Evolutionary conservation across 2,797 vertebrate genomes (phyloP).

Genomic region (Adrianichthys oophorus): DNA sequence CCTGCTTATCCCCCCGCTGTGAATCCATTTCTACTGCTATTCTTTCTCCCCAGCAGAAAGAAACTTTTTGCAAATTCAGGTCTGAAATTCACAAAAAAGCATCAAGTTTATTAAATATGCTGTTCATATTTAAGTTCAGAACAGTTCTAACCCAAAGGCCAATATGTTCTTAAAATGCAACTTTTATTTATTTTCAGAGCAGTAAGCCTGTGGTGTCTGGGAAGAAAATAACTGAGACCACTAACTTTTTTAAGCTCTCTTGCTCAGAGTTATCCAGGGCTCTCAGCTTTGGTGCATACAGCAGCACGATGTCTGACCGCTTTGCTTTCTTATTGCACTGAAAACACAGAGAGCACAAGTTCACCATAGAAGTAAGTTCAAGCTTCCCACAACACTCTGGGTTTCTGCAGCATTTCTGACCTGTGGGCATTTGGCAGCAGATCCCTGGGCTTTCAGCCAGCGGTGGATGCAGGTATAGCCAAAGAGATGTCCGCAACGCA

Average conservation of each 20-base stretch:
- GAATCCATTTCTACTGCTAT: too few relatives aligned
- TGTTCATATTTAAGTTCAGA: too few relatives aligned
- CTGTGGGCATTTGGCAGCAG: slow-evolving; percentile 91
- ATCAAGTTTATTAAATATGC: too few relatives aligned
- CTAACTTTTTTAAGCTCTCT: slow-evolving; percentile 87
- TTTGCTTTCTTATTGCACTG: slow-evolving; percentile 97
- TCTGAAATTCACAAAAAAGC: too few relatives aligned
- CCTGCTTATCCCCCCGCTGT: too few relatives aligned
- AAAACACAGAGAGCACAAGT: slow-evolving; percentile 10
- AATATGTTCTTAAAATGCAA: too few relatives aligned
- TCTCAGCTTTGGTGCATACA: slow-evolving; percentile 87
- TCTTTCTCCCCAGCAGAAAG: too few relatives aligned
- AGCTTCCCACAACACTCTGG: neutral
- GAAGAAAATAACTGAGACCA: neutral
- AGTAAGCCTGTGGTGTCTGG: too few relatives aligned
- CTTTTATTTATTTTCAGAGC: too few relatives aligned
- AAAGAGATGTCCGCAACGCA: slow-evolving; percentile 95
- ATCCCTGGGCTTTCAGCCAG: slow-evolving; percentile 88
- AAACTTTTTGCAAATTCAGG: too few relatives aligned
- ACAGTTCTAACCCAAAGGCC: too few relatives aligned
- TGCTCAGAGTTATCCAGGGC: slow-evolving; percentile 90
- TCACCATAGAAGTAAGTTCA: neutral
- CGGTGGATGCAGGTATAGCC: slow-evolving; percentile 90
- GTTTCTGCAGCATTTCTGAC: slow-evolving; percentile 33
- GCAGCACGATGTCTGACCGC: slow-evolving; percentile 87